Percentiles rank a stretch among this genome's conserved stretches.
These are phyloP conservation scores for Neoarius graeffei DNA, from an alignment of 2,113 vertebrate genomes.

Conservation along the genomic window DNA sequence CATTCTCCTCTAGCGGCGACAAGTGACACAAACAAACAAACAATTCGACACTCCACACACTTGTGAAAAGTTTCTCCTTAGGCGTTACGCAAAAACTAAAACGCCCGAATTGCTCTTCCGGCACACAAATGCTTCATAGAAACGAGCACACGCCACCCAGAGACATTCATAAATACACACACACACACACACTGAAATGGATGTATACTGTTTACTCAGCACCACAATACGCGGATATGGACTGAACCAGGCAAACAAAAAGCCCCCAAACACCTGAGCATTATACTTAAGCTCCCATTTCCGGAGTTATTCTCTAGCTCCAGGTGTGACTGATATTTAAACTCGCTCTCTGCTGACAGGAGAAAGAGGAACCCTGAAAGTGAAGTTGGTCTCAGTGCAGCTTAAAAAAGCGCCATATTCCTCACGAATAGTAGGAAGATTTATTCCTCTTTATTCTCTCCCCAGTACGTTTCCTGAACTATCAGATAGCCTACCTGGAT, in stretches of 20 bases:
- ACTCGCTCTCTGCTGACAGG: neutral
- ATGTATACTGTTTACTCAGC: neutral
- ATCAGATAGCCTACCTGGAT: neutral
- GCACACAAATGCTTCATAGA: neutral
- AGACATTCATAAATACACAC: neutral
- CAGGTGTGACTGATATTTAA: conserved; percentile 6
- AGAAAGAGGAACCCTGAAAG: conserved; percentile 32
- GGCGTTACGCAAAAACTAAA: conserved; percentile 32
- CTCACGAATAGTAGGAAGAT: neutral
- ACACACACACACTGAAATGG: neutral
- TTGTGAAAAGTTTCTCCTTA: conserved; percentile 26
- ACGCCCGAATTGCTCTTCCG: conserved; percentile 9
- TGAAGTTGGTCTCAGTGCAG: neutral
- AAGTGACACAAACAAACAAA: neutral
- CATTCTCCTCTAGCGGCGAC: conserved; percentile 19
- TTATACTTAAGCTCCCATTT: neutral
- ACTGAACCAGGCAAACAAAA: neutral
- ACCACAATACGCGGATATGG: neutral
- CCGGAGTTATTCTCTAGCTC: neutral
- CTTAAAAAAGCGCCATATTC: neutral
- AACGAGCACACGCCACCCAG: neutral
- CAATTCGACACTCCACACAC: neutral
- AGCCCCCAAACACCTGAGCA: too few species aligned
- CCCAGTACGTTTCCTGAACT: too few species aligned
- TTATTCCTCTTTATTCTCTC: neutral